A percentile compares a stretch with the other conserved stretches of the same genome.
Evolutionary conservation across 2,797 vertebrate genomes (phyloP).

Genomic region (Dipus sagitta): DNA sequence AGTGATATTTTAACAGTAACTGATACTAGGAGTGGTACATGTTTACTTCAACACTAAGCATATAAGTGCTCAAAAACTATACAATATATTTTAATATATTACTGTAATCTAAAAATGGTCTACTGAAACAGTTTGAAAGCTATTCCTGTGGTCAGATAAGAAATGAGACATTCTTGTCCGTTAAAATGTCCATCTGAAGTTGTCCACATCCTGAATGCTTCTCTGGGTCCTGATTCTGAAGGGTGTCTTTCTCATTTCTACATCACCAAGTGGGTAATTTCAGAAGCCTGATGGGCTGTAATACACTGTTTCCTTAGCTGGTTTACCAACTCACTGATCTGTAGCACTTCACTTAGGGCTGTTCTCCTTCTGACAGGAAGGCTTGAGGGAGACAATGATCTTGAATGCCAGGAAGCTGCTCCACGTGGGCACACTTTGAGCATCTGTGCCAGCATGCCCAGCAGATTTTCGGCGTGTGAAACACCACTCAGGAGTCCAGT

Average conservation of each 20-base stretch:
- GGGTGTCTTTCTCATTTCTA: slow-evolving; percentile 46
- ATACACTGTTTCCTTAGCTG: slow-evolving; percentile 57
- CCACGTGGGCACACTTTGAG: neutral
- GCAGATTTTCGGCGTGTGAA: slow-evolving; percentile 17
- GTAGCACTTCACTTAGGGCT: slow-evolving; percentile 45
- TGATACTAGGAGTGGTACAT: neutral
- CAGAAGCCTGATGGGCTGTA: slow-evolving; percentile 57
- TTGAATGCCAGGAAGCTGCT: slow-evolving; percentile 63
- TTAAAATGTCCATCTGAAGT: slow-evolving; percentile 56
- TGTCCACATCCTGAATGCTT: neutral
- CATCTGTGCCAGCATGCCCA: neutral
- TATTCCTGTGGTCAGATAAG: slow-evolving; percentile 19
- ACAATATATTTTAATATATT: neutral
- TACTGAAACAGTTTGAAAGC: slow-evolving; percentile 51
- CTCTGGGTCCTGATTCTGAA: slow-evolving; percentile 46
- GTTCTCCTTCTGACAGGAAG: slow-evolving; percentile 65
- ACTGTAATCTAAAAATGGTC: slow-evolving; percentile 17
- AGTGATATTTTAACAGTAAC: neutral
- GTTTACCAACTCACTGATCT: slow-evolving; percentile 71
- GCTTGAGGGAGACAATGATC: slow-evolving; percentile 66
- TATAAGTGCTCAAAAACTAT: neutral
- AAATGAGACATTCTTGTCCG: slow-evolving; percentile 56
- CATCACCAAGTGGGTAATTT: slow-evolving; percentile 53
- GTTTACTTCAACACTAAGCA: neutral
- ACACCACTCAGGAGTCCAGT: slow-evolving; percentile 12